Conservation (phyloP, 2,888 invertebrate species). For the Vandiemenella viatica region DNA sequence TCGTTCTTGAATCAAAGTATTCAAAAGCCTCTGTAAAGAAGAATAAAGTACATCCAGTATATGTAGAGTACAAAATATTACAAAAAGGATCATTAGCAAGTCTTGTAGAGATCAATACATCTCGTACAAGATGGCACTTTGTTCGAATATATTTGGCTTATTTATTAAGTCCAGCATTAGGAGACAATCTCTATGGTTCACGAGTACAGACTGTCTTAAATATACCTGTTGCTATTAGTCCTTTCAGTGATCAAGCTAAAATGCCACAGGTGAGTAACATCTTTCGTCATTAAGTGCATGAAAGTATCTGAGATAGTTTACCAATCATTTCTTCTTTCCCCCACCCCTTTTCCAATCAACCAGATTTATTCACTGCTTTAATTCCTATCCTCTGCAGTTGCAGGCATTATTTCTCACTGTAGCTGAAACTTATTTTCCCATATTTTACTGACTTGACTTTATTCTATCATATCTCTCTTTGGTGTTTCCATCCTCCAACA, state of each 20-base stretch:
- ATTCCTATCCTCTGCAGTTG: too few relatives aligned
- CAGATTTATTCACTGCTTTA: too few relatives aligned
- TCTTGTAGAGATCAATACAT: conserved; percentile 24
- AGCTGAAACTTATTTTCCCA: too few relatives aligned
- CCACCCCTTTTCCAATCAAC: too few relatives aligned
- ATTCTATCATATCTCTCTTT: too few relatives aligned
- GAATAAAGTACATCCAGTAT: conserved; percentile 18
- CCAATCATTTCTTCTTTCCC: too few relatives aligned
- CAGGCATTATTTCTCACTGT: too few relatives aligned
- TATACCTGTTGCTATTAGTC: conserved; percentile 23
- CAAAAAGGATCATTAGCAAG: conserved; percentile 22
- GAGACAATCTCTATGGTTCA: conserved; percentile 27
- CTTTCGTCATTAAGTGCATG: too few relatives aligned
- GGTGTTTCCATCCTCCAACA: too few relatives aligned
- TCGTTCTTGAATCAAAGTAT: conserved; percentile 18
- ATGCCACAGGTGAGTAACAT: conserved; percentile 7
- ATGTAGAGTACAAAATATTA: conserved; percentile 21
- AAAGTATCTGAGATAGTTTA: too few relatives aligned
- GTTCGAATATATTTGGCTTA: conserved; percentile 27
- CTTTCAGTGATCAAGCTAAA: conserved; percentile 21
- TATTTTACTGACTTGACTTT: too few relatives aligned
- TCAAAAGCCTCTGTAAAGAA: conserved; percentile 15
- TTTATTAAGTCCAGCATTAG: conserved; percentile 27
- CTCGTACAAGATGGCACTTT: conserved; percentile 24
- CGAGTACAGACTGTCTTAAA: conserved; percentile 25